Base-by-base conservation (phyloP, 2,113 vertebrate genomes). In the Limnothrissa miodon region DNA sequence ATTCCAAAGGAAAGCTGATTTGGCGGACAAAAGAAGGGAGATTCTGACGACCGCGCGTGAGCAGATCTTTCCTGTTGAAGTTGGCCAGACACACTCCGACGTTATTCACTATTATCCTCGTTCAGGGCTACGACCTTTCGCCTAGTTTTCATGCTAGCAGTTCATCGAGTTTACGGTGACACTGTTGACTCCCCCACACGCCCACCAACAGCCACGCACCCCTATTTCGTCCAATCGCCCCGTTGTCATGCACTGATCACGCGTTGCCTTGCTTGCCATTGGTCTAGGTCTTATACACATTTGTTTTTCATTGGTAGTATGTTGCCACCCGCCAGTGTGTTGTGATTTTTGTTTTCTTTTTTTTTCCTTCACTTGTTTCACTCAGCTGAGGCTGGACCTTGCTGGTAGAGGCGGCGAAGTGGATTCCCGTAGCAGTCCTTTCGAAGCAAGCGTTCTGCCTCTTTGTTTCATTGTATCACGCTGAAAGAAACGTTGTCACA, bases 211-310 rank as follows among this genome's bases (percentile, higher is more conserved):
- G 93, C 93, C 95, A 91, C 94, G 93, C 94, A 95, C 92, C 91
- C 92, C 66, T 44, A 84, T 91, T 92, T 94, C 95, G 86, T 87
- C 93, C 92, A 88, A 94, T 95, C 94, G 93, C 84, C 84, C 88
- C 0, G 85, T 90, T 86, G 87, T 92, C 97, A 97, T 91, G 96
- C 96, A 91, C 92, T 92, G 95, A 96, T 96, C 96, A 97, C 95
- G 96, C 96, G 95, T 88, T 88, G 82, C n/a, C 88, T 86, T 59
- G 66, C 81, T 85, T 78, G 48, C 84, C 13, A 96, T 97, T 97
- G 96, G 97, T 83, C 78, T 21, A 33, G 0, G 19, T 23, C 36
- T 81, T 25, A 87, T 87, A 92, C 89, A 90, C 88, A 90, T 86
- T 91, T 15, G 48, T 39, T 86, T 83, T 78, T 81, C 89, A 97